Evolutionary conservation across 1,140 invertebrate genomes (phyloP).

Genomic region (Polyergus mexicanus): DNA sequence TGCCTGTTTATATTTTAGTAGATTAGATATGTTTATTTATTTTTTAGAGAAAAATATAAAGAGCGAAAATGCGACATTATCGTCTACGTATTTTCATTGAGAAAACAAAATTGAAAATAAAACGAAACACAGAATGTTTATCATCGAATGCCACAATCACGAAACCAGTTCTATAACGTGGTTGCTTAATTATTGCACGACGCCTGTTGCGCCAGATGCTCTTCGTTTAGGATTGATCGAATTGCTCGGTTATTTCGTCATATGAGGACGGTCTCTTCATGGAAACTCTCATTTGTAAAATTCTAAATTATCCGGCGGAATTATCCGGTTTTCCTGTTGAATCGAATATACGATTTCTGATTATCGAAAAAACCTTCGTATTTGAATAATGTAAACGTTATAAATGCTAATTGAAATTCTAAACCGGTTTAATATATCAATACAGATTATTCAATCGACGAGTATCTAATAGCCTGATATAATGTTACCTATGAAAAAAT

Average conservation of each 20-base stretch:
- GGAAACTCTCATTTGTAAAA: background rate
- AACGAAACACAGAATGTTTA: background rate
- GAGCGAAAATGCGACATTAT: no score
- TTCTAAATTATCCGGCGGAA: background rate
- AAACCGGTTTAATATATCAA: slow-evolving; percentile 1
- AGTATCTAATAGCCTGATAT: background rate
- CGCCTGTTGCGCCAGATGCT: background rate
- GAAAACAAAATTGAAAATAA: background rate
- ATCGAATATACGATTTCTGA: background rate
- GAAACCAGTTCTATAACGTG: background rate
- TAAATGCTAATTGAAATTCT: slow-evolving; percentile 39
- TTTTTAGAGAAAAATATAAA: background rate
- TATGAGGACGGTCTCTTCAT: background rate
- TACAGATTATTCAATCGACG: slow-evolving; percentile 22
- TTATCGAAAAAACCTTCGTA: background rate
- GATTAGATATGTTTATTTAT: background rate
- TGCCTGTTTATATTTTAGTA: background rate
- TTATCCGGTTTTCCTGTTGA: slow-evolving; percentile 1
- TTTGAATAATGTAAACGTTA: slow-evolving; percentile 22
- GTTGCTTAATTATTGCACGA: background rate
- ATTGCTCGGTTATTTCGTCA: background rate
- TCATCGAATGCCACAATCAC: background rate
- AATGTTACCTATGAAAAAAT: slow-evolving; percentile 1
- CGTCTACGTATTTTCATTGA: background rate
- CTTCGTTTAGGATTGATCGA: background rate